A percentile compares a stretch with the other conserved stretches of the same genome.
Evolutionary conservation across 2,888 invertebrate genomes (phyloP).

Genomic region (Acanthosoma haemorrhoidale): DNA sequence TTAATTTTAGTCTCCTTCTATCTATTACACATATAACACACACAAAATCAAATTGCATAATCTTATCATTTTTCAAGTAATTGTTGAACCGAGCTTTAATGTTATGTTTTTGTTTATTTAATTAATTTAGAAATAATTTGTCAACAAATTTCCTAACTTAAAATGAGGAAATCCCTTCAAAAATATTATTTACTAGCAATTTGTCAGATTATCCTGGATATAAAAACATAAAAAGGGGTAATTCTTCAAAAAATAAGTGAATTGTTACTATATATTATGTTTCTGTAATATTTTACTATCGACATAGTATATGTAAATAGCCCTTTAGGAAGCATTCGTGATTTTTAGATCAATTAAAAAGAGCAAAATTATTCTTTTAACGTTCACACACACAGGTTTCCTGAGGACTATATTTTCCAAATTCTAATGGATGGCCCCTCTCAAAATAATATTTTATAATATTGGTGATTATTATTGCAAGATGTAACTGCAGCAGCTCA

Average conservation of each 20-base stretch:
- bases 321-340: neutral
- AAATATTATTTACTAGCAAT: neutral
- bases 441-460: conserved; percentile 1
- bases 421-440: conserved; percentile 24
- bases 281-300: neutral
- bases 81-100: too few relatives aligned
- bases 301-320: conserved; percentile 9
- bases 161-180: conserved; percentile 10
- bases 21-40: too few relatives aligned
- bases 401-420: neutral
- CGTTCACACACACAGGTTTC: conserved; percentile 29
- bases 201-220: neutral
- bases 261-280: neutral
- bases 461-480: conserved; percentile 23
- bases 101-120: neutral
- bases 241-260: too few relatives aligned
- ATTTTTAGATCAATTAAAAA: neutral
- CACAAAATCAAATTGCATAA: too few relatives aligned
- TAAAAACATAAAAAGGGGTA: neutral
- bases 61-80: too few relatives aligned
- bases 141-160: neutral
- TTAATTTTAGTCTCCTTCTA: too few relatives aligned
- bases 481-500: conserved; percentile 30
- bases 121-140: neutral
- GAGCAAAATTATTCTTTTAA: conserved; percentile 9